These are phyloP conservation scores for Zoanthus gigantus DNA, from an alignment of 92 coral and sea anemone genomes.

Conservation along the genomic window DNA sequence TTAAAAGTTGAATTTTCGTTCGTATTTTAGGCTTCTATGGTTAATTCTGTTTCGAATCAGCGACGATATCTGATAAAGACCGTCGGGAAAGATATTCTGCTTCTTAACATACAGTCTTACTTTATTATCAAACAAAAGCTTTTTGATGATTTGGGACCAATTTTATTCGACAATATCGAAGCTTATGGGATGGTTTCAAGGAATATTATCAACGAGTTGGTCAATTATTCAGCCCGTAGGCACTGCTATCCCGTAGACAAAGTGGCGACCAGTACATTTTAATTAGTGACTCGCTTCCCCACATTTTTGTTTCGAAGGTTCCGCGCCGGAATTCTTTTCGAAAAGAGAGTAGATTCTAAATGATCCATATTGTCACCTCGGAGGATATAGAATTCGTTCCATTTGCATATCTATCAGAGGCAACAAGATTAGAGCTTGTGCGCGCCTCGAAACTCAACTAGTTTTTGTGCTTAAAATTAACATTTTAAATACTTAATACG, in stretches of 20 bases:
- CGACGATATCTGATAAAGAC: constrained; percentile 5
- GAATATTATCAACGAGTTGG: constrained; percentile 22
- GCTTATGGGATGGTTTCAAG: constrained; percentile 3
- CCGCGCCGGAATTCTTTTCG: constrained; percentile 47
- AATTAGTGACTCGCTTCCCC: constrained; percentile 34
- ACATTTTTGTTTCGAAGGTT: constrained; percentile 29
- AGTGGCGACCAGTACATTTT: constrained; percentile 41
- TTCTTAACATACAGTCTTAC: neutral
- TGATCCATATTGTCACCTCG: constrained; percentile 13
- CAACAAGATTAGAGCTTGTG: constrained; percentile 6
- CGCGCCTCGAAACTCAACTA: constrained; percentile 7
- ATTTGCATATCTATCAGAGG: constrained; percentile 42
- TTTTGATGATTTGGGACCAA: constrained; percentile 21
- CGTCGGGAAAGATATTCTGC: neutral
- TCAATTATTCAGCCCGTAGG: constrained; percentile 40
- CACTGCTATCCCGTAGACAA: constrained; percentile 44
- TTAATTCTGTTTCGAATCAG: constrained; percentile 1
- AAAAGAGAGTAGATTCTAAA: constrained; percentile 29
- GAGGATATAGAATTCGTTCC: constrained; percentile 17
- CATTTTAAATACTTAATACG: constrained; percentile 33
- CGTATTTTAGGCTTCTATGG: neutral
- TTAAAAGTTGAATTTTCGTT: neutral
- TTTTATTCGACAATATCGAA: neutral
- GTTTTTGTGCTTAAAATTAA: constrained; percentile 20
- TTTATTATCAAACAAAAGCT: neutral